A percentile compares a stretch with the other conserved stretches of the same genome.
phyloP scores from a whole-genome alignment of 2,888 invertebrate species.

The Hyppa rectilinea region DNA sequence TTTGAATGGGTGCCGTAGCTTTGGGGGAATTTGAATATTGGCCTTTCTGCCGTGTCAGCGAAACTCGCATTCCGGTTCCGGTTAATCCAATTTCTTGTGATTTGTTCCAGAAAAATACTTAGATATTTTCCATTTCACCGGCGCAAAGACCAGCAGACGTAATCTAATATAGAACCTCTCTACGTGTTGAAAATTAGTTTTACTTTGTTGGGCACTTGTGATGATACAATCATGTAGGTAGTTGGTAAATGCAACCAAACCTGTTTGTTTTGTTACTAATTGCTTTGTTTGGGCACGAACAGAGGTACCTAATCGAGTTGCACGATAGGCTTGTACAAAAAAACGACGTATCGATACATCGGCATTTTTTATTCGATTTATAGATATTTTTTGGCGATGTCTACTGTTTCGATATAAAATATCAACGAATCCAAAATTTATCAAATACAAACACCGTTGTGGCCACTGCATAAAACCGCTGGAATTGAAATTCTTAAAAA shows the following conservation, averaged over 20 bases:
- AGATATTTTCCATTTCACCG: conserved; percentile 45
- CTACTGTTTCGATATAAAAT: too few relatives aligned
- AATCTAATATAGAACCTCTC: conserved; percentile 58
- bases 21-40: conserved; percentile 58
- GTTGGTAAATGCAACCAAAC: conserved; percentile 57
- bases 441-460: too few relatives aligned
- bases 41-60: conserved; percentile 41
- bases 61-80: conserved; percentile 34
- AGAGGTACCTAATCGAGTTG: conserved; percentile 47
- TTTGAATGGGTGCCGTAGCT: conserved; percentile 41
- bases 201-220: conserved; percentile 50
- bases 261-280: conserved; percentile 57
- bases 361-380: too few relatives aligned
- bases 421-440: too few relatives aligned
- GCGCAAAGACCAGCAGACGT: conserved; percentile 32
- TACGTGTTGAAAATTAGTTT: conserved; percentile 61
- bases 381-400: too few relatives aligned
- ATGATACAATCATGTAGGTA: conserved; percentile 55
- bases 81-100: conserved; percentile 56
- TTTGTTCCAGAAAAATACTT: conserved; percentile 49
- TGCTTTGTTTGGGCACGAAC: conserved; percentile 45
- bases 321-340: too few relatives aligned
- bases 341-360: too few relatives aligned
- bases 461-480: too few relatives aligned
- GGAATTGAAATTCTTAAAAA: too few relatives aligned